A percentile compares a stretch with the other conserved stretches of the same genome.
Evolutionary conservation across 2,113 vertebrate genomes (phyloP).

Genomic region (Oncorhynchus gorbuscha): DNA sequence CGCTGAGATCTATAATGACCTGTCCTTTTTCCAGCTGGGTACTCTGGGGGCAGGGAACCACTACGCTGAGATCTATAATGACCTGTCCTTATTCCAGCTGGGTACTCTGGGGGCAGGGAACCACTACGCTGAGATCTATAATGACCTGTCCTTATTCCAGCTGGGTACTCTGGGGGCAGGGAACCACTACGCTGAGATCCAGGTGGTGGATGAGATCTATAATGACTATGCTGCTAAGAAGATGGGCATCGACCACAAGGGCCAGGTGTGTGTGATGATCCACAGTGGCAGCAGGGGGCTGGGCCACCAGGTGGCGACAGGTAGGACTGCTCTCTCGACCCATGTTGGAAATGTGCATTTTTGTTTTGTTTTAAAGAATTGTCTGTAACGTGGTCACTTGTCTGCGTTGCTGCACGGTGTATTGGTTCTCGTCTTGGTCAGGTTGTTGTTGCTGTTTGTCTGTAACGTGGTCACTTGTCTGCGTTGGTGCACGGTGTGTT

Average conservation of each 20-base stretch:
- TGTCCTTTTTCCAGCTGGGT: too few species aligned
- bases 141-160: constrained; percentile 77
- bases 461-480: too few species aligned
- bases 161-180: constrained; percentile 94
- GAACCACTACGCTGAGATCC: constrained; percentile 97
- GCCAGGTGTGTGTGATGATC: constrained; percentile 98
- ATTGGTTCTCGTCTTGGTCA: too few species aligned
- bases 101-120: constrained; percentile 89
- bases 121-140: constrained; percentile 73
- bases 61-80: too few species aligned
- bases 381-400: too few species aligned
- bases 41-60: too few species aligned
- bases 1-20: too few species aligned
- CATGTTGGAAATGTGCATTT: too few species aligned
- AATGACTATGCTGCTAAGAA: constrained; percentile 96
- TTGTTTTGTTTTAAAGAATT: too few species aligned
- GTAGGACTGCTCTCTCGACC: constrained; percentile 59
- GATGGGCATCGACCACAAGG: constrained; percentile 98
- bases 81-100: constrained; percentile 66
- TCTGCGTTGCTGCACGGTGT: too few species aligned
- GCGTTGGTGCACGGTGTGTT: too few species aligned
- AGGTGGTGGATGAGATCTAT: constrained; percentile 98
- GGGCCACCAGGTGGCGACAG: constrained; percentile 97
- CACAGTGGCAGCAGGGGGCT: constrained; percentile 97
- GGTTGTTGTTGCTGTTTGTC: too few species aligned